Percentiles rank a stretch among this genome's conserved stretches.
Conservation (phyloP, 2,113 vertebrate genomes). For the Craseonycteris thonglongyai region DNA sequence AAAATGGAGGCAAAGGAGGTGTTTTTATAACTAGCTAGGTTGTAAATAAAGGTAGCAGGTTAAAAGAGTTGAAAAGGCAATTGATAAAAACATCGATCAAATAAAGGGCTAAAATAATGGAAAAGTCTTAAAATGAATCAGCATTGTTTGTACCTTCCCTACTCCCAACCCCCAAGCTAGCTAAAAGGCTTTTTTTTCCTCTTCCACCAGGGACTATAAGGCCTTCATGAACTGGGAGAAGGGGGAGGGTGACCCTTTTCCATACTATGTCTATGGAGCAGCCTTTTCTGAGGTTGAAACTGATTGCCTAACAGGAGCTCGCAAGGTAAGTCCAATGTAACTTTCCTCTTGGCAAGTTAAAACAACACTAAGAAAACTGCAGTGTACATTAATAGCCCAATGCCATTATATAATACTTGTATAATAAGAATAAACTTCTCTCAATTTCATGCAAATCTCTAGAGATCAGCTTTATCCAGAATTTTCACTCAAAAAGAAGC, state of each 20-base stretch:
- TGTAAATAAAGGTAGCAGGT: neutral
- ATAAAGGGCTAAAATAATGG: neutral
- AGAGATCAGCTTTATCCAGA: neutral
- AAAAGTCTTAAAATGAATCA: neutral
- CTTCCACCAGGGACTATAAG: constrained; percentile 80
- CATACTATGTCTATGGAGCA: constrained; percentile 83
- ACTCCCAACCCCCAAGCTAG: neutral
- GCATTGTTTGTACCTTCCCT: neutral
- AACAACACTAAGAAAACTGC: neutral
- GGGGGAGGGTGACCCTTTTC: constrained; percentile 80
- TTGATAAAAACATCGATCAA: neutral
- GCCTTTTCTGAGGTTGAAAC: constrained; percentile 89
- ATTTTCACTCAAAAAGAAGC: neutral
- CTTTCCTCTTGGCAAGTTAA: neutral
- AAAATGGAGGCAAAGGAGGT: neutral
- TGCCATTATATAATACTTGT: neutral
- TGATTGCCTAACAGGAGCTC: constrained; percentile 88
- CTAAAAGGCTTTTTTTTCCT: constrained; percentile 41
- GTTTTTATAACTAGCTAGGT: neutral
- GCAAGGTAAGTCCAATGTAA: constrained; percentile 76
- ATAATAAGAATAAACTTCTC: neutral
- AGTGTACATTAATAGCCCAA: neutral
- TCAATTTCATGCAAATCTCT: neutral
- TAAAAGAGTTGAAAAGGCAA: neutral
- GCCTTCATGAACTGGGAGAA: constrained; percentile 86